Evolutionary conservation across 2,888 invertebrate species (phyloP), one percentile per base, ranked within the genome.

Genomic region (Noctua janthina): DNA sequence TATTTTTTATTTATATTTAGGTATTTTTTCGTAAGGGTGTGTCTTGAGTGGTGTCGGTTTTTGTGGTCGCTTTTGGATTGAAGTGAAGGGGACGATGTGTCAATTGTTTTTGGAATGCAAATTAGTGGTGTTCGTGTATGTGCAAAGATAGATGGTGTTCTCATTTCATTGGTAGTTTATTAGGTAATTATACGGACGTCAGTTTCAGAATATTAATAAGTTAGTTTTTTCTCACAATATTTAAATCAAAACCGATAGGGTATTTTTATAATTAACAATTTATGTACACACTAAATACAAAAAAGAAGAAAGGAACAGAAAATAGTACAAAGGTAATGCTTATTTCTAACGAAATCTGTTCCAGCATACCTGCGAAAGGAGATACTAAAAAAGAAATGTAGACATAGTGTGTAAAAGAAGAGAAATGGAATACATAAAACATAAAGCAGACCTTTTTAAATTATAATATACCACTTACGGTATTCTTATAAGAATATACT

Each of bases 1-100:
- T 87, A 86, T 91, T 90, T 89, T 87, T 90, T 90, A 90, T 90
- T 87, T 90, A 82, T 90, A 82, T 90, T 87, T 87, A 79, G 78
- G 46, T 80, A 69, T 82, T 83, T 84, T 85, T 82, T 79, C 54
- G 69, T 85, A 82, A 82, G 82, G 90, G 67, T 39, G 76, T 83
- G 83, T 85, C 74, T 82, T 75, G 74, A 73, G 70, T 72, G 82
- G 59, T 64, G n/a, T 23, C 20, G 11, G 5, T 70, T 70, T 66
- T 79, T 59, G 56, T 76, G 54, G 23, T 29, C 56, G n/a, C 20
- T n/a, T 79, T 74, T 43, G 49, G 17, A 66, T 68, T 74, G 35
- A 15, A 62, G 59, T 20, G 66, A 43, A 59, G 39, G 43, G 13
- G n/a, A 59, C 17, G 15, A 23, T 39, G 29, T 43, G 69, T 49